phyloP scores from a whole-genome alignment of 1,140 invertebrate species.

The Cydia fagiglandana region DNA sequence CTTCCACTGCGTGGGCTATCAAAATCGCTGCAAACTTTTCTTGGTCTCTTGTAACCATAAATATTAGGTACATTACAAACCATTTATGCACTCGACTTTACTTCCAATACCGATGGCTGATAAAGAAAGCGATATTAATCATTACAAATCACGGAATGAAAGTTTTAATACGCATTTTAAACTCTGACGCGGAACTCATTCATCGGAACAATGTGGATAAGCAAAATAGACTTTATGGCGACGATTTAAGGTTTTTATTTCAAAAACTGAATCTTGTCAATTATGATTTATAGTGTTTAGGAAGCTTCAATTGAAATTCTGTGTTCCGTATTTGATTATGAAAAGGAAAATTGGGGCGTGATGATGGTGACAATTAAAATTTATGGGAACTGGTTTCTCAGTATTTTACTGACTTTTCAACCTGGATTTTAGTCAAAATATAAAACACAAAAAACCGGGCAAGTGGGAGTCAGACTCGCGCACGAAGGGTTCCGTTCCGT shows the following conservation, averaged over 20 bases:
- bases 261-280: background rate
- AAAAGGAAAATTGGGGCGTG: slow-evolving; percentile 1
- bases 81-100: background rate
- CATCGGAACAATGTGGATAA: slow-evolving; percentile 1
- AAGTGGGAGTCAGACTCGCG: too few species aligned
- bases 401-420: background rate
- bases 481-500: too few species aligned
- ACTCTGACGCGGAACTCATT: background rate
- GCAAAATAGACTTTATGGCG: background rate
- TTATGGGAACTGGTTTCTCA: background rate
- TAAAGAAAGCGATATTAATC: slow-evolving; percentile 19
- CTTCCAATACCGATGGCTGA: slow-evolving; percentile 1
- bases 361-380: background rate
- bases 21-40: too few species aligned
- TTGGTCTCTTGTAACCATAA: too few species aligned
- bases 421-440: too few species aligned
- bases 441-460: too few species aligned
- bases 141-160: slow-evolving; percentile 9
- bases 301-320: background rate
- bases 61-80: background rate
- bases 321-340: background rate
- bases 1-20: too few species aligned
- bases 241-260: background rate
- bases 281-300: background rate
- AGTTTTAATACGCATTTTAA: slow-evolving; percentile 22